These are phyloP conservation scores for Astreopora myriophthalma DNA, from an alignment of 64 coral and sea anemone genomes.

Conservation along the genomic window DNA sequence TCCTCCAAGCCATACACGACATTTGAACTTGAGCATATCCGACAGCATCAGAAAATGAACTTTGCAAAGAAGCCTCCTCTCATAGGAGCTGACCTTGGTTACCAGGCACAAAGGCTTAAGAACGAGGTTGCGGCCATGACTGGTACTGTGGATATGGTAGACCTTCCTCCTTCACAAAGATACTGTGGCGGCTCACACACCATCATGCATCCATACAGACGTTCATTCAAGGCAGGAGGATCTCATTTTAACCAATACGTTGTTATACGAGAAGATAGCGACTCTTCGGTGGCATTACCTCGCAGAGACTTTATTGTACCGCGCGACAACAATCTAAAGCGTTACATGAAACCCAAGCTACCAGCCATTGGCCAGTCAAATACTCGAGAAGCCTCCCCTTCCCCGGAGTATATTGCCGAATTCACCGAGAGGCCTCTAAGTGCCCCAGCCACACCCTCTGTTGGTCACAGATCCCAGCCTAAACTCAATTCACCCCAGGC, in stretches of 20 bases:
- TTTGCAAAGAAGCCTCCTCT: conserved; percentile 52
- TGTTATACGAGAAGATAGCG: conserved; percentile 80
- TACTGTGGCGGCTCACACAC: conserved; percentile 92
- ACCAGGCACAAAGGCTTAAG: conserved; percentile 76
- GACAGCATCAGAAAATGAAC: conserved; percentile 79
- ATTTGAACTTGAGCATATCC: conserved; percentile 87
- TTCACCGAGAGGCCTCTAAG: conserved; percentile 65
- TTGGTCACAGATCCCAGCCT: conserved; percentile 24
- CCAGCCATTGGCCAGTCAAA: conserved; percentile 73
- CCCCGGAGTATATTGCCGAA: conserved; percentile 57
- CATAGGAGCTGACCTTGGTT: conserved; percentile 81
- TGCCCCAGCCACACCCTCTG: conserved; percentile 80
- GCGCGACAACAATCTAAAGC: conserved; percentile 63
- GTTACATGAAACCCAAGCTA: conserved; percentile 77
- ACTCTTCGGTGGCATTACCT: conserved; percentile 73
- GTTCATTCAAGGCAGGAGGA: conserved; percentile 77
- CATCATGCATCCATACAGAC: conserved; percentile 86
- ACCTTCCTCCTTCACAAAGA: conserved; percentile 83
- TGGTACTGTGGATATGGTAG: conserved; percentile 71
- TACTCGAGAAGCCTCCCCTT: conserved; percentile 61
- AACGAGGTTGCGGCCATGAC: conserved; percentile 95
- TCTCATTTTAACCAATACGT: conserved; percentile 94
- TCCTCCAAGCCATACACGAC: conserved; percentile 89
- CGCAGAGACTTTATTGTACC: conserved; percentile 86
- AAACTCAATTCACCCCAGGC: not conserved